A percentile compares a stretch with the other conserved stretches of the same genome.
phyloP scores from a whole-genome alignment of 2,888 invertebrate genomes.

The Machimus rusticus region DNA sequence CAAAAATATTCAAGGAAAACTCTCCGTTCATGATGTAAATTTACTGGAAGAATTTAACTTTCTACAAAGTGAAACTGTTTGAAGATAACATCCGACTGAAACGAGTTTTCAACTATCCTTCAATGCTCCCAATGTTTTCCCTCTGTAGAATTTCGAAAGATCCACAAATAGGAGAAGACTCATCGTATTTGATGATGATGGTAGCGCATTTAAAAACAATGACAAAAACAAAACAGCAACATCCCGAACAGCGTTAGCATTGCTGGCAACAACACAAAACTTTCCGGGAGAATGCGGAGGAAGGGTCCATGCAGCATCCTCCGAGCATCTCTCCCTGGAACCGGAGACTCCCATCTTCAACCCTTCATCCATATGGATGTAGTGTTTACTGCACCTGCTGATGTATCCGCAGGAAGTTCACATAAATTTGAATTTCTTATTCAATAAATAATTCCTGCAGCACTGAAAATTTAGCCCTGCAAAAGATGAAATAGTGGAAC shows the following conservation, averaged over 20 bases:
- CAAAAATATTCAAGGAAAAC: not conserved
- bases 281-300: not conserved
- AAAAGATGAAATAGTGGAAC: constrained; percentile 9
- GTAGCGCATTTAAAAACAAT: not conserved
- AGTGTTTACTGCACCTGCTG: constrained; percentile 44
- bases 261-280: not conserved
- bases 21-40: not conserved
- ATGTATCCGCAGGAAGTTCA: constrained; percentile 46
- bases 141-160: not conserved
- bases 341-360: not conserved
- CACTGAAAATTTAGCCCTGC: constrained; percentile 16
- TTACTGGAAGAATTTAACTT: constrained; percentile 19
- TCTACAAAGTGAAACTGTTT: not conserved
- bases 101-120: constrained; percentile 11
- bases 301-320: not conserved
- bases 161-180: not conserved
- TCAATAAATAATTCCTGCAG: constrained; percentile 45
- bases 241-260: not conserved
- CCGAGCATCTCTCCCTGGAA: not conserved
- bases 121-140: not conserved
- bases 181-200: not conserved
- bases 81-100: not conserved
- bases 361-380: constrained; percentile 40
- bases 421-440: constrained; percentile 47
- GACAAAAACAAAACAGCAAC: not conserved